Base-by-base conservation (phyloP, 2,888 invertebrate species). In the Hirtodrosophila histrioides region DNA sequence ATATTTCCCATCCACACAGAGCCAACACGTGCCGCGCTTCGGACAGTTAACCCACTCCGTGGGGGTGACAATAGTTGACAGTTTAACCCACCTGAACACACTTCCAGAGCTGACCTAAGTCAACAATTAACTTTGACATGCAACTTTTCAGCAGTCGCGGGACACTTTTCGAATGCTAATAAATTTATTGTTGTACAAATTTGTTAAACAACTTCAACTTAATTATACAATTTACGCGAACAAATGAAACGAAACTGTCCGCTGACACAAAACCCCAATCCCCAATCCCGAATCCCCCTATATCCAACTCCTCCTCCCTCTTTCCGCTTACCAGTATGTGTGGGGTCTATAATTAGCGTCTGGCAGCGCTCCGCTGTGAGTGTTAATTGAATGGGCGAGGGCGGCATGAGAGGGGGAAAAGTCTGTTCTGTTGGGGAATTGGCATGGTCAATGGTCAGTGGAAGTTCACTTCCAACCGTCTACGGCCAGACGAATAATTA, bases 201-300 rank as follows among this genome's bases (percentile, higher is more conserved):
- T 88, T 88, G 85, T 85, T 86, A 70, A 75, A 86, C 88, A 85
- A 83, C 81, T 86, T 78, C 51, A 70, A 70, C 70, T 88, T 86
- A 88, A 85, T 85, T 88, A 88, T 69, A 86, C 74, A 68, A 86
- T 68, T 86, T 86, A 86, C 80, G 71, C 72, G 69, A 69, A 79
- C 68, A 77, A 85, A 75, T 78, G 61, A 72, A 75, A 71, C 51
- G 54, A 60, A 74, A 62, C 50, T 58, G 68, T 57, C 40, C 49
- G 31, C 45, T 36, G 44, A 17, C 31, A 49, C 41, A 43, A 44
- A 37, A 17, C 2, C 17, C 17, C 17, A 17, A 17, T 17, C 17
- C 17, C 17, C n/a, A n/a, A n/a, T n/a, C n/a, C 17, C 17, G 1
- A 17, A 17, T 17, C 17, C 17, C 17, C 2, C 17, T 17, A 44